These are phyloP conservation scores for Acomys russatus DNA, from an alignment of 2,797 vertebrate genomes.

Conservation along the genomic window DNA sequence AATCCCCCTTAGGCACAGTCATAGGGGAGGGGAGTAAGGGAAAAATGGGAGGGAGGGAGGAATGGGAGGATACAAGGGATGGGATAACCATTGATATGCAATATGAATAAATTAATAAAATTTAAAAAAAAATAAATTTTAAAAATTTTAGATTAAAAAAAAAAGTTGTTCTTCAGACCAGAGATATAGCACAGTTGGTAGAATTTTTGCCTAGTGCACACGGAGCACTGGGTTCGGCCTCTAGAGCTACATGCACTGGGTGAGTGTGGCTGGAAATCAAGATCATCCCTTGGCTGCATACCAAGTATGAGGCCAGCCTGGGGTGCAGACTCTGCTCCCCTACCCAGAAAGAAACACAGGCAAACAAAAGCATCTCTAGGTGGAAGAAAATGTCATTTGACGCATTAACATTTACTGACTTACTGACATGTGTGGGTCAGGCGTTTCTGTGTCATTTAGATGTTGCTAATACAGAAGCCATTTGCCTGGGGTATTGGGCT, in stretches of 20 bases:
- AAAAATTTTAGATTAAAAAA: neutral
- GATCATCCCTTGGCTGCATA: neutral
- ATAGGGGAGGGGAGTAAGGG: too few species aligned
- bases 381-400: slow-evolving; percentile 25
- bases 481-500: neutral
- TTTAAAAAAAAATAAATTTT: too few species aligned
- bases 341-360: neutral
- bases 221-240: neutral
- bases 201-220: neutral
- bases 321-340: neutral
- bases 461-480: neutral
- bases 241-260: neutral
- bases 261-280: neutral
- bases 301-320: neutral
- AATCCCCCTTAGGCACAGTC: too few species aligned
- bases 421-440: neutral
- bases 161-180: neutral
- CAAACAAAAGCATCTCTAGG: neutral
- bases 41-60: too few species aligned
- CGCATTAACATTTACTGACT: neutral
- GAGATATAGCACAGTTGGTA: neutral
- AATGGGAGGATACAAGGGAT: too few species aligned
- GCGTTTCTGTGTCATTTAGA: neutral
- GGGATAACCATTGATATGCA: too few species aligned
- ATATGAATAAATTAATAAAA: too few species aligned